These are phyloP conservation scores for Meteorus cinctellus DNA, from an alignment of 2,888 invertebrate genomes.

Conservation along the genomic window DNA sequence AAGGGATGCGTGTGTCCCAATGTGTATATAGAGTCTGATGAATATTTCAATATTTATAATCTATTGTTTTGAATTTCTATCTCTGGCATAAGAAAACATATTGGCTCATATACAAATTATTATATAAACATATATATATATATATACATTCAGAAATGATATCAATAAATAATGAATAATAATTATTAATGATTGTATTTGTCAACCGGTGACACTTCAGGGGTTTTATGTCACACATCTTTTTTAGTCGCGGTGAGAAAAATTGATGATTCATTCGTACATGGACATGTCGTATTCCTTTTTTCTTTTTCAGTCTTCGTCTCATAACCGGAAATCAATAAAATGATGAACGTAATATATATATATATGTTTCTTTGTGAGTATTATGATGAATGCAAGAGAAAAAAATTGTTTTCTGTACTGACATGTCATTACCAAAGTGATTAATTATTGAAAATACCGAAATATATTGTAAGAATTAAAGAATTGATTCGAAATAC, in stretches of 20 bases:
- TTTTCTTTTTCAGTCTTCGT: neutral
- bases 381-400: neutral
- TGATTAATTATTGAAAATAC: conserved; percentile 21
- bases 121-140: neutral
- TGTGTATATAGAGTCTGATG: conserved; percentile 41
- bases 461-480: neutral
- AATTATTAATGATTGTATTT: conserved; percentile 11
- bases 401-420: conserved; percentile 23
- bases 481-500: neutral
- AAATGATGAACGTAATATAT: neutral
- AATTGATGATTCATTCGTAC: conserved; percentile 13
- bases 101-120: neutral
- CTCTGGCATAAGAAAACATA: neutral
- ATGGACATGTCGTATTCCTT: neutral
- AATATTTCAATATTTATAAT: conserved; percentile 71
- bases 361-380: neutral
- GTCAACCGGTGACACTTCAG: neutral
- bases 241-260: neutral
- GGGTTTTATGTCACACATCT: conserved; percentile 4
- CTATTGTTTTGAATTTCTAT: conserved; percentile 68
- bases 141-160: neutral
- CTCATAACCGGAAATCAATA: conserved; percentile 7
- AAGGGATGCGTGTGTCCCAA: conserved; percentile 51
- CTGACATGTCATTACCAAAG: conserved; percentile 7
- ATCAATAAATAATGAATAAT: conserved; percentile 8